Conservation (phyloP, 2,113 vertebrate genomes). For the Rhadina sibilatrix region DNA sequence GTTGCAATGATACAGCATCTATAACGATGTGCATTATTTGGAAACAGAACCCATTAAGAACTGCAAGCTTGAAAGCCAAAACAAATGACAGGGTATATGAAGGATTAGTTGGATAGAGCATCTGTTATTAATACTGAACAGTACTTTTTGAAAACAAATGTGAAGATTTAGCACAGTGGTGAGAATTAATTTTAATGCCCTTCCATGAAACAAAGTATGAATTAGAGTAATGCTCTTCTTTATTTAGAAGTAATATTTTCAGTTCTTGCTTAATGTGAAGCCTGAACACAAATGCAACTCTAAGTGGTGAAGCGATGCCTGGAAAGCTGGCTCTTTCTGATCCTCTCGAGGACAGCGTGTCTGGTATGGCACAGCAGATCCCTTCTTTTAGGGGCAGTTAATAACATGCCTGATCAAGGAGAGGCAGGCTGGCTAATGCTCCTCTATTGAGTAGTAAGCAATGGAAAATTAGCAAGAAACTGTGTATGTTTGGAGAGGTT, state of each 20-base stretch:
- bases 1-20: background rate
- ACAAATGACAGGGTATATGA: constrained; percentile 45
- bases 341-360: background rate
- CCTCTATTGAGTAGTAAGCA: background rate
- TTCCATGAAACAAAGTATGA: background rate
- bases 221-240: background rate
- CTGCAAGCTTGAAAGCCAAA: constrained; percentile 28
- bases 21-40: background rate
- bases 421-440: background rate
- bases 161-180: background rate
- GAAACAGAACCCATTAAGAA: constrained; percentile 25
- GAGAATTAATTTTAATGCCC: constrained; percentile 45
- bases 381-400: background rate
- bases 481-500: background rate
- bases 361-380: background rate
- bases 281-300: background rate
- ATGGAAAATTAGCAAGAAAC: background rate
- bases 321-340: background rate
- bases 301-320: background rate
- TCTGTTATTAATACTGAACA: constrained; percentile 43
- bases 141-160: constrained; percentile 18
- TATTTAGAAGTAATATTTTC: constrained; percentile 30
- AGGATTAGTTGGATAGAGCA: constrained; percentile 9
- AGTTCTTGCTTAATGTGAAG: constrained; percentile 2
- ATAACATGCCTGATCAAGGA: background rate